A percentile compares a stretch with the other conserved stretches of the same genome.
These are phyloP conservation scores for Polylopha cassiicola DNA, from an alignment of 2,888 invertebrate genomes.

Conservation along the genomic window DNA sequence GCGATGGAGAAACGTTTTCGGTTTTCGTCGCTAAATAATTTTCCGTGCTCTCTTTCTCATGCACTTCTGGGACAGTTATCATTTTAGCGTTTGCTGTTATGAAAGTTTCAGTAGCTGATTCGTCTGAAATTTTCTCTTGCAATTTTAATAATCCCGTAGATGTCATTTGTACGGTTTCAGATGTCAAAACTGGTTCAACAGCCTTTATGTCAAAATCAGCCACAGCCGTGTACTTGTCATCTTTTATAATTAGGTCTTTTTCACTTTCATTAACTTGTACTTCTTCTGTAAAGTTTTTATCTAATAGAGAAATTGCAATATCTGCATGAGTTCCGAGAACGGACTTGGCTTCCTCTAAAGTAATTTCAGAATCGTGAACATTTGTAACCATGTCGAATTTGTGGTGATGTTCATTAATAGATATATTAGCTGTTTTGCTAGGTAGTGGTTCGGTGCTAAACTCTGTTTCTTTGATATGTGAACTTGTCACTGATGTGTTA, in stretches of 20 bases:
- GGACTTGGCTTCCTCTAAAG: slow-evolving; percentile 61
- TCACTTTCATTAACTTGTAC: slow-evolving; percentile 83
- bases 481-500: slow-evolving; percentile 78
- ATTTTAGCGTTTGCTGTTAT: slow-evolving; percentile 81
- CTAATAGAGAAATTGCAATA: slow-evolving; percentile 71
- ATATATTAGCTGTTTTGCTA: slow-evolving; percentile 76
- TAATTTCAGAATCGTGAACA: slow-evolving; percentile 77
- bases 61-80: slow-evolving; percentile 76
- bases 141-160: slow-evolving; percentile 67
- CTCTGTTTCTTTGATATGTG: slow-evolving; percentile 81
- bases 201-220: slow-evolving; percentile 79
- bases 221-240: slow-evolving; percentile 65
- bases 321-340: slow-evolving; percentile 62
- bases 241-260: slow-evolving; percentile 69
- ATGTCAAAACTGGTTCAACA: slow-evolving; percentile 78
- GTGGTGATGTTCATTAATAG: slow-evolving; percentile 79
- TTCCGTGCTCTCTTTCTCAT: slow-evolving; percentile 80
- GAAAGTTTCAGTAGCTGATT: slow-evolving; percentile 60
- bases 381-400: slow-evolving; percentile 77
- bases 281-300: slow-evolving; percentile 76
- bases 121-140: slow-evolving; percentile 65
- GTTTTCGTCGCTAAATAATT: slow-evolving; percentile 42
- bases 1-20: slow-evolving; percentile 59
- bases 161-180: slow-evolving; percentile 69
- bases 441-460: slow-evolving; percentile 64